phyloP scores from a whole-genome alignment of 2,113 vertebrate species.

The Epinephelus cyanopodus region DNA sequence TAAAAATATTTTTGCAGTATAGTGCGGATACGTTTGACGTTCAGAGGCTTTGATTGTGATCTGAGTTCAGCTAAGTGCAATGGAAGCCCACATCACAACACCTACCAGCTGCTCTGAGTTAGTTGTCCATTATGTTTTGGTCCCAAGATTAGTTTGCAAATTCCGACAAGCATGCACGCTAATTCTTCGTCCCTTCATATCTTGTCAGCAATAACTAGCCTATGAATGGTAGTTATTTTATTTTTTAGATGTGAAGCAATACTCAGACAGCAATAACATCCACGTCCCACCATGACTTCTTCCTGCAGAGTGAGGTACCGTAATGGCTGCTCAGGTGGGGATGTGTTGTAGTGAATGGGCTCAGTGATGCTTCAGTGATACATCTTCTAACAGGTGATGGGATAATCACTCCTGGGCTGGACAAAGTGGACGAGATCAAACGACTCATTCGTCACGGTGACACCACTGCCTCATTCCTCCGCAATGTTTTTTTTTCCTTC shows the following conservation, averaged over 20 bases:
- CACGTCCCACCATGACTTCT: constrained; percentile 58
- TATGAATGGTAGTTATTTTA: constrained; percentile 63
- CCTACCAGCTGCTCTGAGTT: constrained; percentile 63
- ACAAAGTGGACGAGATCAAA: constrained; percentile 48
- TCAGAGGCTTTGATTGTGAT: constrained; percentile 18
- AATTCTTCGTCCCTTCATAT: constrained; percentile 31
- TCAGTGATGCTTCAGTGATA: constrained; percentile 42
- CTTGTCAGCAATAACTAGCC: constrained; percentile 83
- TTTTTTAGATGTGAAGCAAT: constrained; percentile 82
- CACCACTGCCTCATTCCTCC: constrained; percentile 69
- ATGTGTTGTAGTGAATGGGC: constrained; percentile 22
- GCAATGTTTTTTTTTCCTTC: background rate
- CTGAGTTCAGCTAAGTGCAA: background rate
- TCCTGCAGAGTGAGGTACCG: constrained; percentile 45
- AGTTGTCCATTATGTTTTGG: background rate
- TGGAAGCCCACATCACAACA: constrained; percentile 1
- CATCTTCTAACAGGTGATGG: constrained; percentile 31
- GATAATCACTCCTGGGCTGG: constrained; percentile 31
- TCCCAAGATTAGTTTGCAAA: background rate
- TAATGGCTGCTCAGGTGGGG: constrained; percentile 22
- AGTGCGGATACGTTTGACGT: background rate
- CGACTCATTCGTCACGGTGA: constrained; percentile 45
- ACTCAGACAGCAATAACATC: constrained; percentile 87
- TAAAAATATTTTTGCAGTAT: background rate
- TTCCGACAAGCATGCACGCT: background rate